phyloP scores from a whole-genome alignment of 1,140 invertebrate species.

The Drosophila pandora region DNA sequence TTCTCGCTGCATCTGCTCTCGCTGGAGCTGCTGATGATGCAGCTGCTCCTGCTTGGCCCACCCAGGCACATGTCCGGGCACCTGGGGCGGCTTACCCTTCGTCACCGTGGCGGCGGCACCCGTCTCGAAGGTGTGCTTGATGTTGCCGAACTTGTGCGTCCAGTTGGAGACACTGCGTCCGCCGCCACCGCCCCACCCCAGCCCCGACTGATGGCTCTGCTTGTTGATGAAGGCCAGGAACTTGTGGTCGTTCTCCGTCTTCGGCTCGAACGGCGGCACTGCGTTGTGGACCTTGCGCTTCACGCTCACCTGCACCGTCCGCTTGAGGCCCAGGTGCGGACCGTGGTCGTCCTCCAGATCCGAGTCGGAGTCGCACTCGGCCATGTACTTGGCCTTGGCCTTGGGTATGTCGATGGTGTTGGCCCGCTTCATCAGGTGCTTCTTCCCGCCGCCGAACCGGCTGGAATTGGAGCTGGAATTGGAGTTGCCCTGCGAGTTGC shows the following conservation, averaged over 20 bases:
- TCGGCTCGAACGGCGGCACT: constrained; percentile 89
- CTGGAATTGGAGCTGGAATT: constrained; percentile 30
- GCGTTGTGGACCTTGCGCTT: constrained; percentile 80
- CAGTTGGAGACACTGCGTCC: constrained; percentile 85
- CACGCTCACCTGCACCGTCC: constrained; percentile 86
- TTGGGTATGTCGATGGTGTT: constrained; percentile 95
- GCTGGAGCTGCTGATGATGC: constrained; percentile 43
- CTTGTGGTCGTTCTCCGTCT: constrained; percentile 93
- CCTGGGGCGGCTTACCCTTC: constrained; percentile 68
- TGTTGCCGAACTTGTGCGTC: constrained; percentile 92
- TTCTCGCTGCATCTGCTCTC: constrained; percentile 42
- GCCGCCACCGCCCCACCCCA: constrained; percentile 79
- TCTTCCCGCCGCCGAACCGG: constrained; percentile 87
- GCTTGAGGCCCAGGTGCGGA: constrained; percentile 84
- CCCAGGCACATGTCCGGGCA: constrained; percentile 55
- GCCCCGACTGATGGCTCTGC: constrained; percentile 85
- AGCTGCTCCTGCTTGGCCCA: constrained; percentile 84
- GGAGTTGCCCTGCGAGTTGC: constrained; percentile 18
- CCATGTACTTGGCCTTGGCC: constrained; percentile 77
- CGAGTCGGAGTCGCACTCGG: constrained; percentile 73
- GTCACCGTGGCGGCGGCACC: constrained; percentile 63
- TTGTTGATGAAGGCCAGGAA: constrained; percentile 92
- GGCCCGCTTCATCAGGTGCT: constrained; percentile 92
- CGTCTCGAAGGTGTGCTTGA: constrained; percentile 92
- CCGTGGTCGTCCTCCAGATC: constrained; percentile 77